Conservation (phyloP, 2,888 invertebrate genomes). For the Tridacna gigas region DNA sequence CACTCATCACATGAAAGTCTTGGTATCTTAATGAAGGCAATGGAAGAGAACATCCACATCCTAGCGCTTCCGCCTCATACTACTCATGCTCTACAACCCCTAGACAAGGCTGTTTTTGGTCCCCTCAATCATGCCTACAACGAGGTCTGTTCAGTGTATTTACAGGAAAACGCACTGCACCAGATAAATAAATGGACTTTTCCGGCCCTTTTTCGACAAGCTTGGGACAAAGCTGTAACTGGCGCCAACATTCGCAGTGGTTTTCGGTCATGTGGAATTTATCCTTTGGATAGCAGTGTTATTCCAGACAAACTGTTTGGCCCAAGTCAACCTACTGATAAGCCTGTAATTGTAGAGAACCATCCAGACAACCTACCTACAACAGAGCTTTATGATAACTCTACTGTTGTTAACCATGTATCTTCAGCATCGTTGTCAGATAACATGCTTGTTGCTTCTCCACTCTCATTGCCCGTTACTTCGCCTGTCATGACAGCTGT, state of each 20-base stretch:
- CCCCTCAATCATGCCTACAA: background rate
- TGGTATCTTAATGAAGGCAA: background rate
- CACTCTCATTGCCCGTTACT: background rate
- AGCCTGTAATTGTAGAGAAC: background rate
- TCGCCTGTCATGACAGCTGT: background rate
- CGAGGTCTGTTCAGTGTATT: background rate
- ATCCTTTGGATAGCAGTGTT: background rate
- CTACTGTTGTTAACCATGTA: background rate
- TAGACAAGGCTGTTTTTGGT: constrained; percentile 42
- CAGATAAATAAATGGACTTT: background rate
- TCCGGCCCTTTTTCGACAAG: background rate
- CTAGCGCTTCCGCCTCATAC: constrained; percentile 27
- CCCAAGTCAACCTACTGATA: background rate
- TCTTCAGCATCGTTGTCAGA: background rate
- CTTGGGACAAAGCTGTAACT: background rate
- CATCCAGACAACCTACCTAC: background rate
- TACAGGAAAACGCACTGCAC: background rate
- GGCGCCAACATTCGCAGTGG: background rate
- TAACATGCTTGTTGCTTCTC: background rate
- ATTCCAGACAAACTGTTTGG: background rate
- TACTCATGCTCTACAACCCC: constrained; percentile 55
- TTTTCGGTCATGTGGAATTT: background rate
- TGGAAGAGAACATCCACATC: constrained; percentile 7
- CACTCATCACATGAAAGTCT: background rate
- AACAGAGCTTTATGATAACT: too few species aligned